Conservation (phyloP, 2,797 vertebrate genomes). For the Coendou prehensilis region DNA sequence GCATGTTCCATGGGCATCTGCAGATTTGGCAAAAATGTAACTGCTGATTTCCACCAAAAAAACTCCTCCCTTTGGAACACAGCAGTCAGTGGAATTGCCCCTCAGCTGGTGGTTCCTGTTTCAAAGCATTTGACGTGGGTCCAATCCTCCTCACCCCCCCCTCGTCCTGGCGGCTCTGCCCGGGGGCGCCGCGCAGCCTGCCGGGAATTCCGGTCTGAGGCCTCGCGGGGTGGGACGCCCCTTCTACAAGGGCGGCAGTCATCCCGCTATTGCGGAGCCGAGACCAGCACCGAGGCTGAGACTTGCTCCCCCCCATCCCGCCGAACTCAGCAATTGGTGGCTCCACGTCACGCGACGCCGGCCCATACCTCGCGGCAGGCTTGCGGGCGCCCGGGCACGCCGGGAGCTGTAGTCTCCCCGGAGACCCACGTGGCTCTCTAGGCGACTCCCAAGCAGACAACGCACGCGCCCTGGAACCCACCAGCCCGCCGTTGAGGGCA, state of each 20-base stretch:
- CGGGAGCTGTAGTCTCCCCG: background rate
- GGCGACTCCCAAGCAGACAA: background rate
- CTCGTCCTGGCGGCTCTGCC: no score
- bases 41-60: background rate
- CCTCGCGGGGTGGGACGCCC: accelerated
- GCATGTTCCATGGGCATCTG: background rate
- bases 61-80: background rate
- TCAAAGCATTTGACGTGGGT: accelerated
- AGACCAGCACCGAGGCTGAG: constrained; percentile 85
- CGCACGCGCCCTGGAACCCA: background rate
- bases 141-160: background rate
- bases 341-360: background rate
- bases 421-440: background rate
- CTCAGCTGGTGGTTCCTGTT: background rate
- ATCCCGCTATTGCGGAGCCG: background rate
- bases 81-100: background rate
- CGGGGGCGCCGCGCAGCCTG: accelerated
- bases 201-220: background rate
- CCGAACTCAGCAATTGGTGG: background rate
- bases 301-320: accelerated
- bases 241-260: background rate
- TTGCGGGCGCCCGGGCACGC: accelerated
- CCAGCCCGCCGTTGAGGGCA: background rate
- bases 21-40: background rate
- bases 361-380: accelerated